A percentile compares a stretch with the other conserved stretches of the same genome.
Evolutionary conservation across 2,888 invertebrate genomes (phyloP).

Genomic region (Cheilosia vulpina): DNA sequence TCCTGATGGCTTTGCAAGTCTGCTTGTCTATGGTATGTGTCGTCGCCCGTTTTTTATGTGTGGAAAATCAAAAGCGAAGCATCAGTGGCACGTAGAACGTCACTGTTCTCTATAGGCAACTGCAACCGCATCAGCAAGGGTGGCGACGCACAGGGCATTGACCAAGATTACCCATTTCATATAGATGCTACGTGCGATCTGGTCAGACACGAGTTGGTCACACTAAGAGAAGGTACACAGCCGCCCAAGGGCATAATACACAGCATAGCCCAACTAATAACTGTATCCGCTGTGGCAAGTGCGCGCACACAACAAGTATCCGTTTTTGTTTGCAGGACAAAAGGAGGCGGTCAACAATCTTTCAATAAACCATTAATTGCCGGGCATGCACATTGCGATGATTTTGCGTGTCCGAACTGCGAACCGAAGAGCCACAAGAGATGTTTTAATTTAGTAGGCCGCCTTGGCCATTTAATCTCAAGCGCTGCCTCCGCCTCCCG

Average conservation of each 20-base stretch:
- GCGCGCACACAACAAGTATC: not conserved
- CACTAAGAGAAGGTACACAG: conserved; percentile 38
- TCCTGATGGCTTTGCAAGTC: conserved; percentile 49
- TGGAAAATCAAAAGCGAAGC: conserved; percentile 66
- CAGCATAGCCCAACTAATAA: conserved; percentile 62
- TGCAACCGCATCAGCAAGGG: conserved; percentile 64
- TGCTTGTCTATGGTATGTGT: conserved; percentile 27
- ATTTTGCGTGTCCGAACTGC: conserved; percentile 65
- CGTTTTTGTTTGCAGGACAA: conserved; percentile 22
- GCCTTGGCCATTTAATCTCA: conserved; percentile 66
- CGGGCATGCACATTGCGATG: conserved; percentile 62
- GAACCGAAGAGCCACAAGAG: conserved; percentile 63
- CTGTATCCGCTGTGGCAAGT: conserved; percentile 57
- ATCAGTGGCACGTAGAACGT: conserved; percentile 70
- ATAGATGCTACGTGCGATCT: conserved; percentile 72
- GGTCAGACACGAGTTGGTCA: conserved; percentile 71
- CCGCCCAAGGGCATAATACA: conserved; percentile 48
- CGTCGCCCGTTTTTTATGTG: conserved; percentile 57
- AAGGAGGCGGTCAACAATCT: conserved; percentile 68
- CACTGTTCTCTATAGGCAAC: conserved; percentile 28
- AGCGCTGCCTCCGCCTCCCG: not conserved
- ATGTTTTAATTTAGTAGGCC: conserved; percentile 74
- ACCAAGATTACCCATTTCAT: conserved; percentile 69
- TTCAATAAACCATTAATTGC: conserved; percentile 75
- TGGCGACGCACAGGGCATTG: conserved; percentile 69